These are phyloP conservation scores for Plagodis dolabraria DNA, from an alignment of 2,888 invertebrate genomes.

Conservation along the genomic window DNA sequence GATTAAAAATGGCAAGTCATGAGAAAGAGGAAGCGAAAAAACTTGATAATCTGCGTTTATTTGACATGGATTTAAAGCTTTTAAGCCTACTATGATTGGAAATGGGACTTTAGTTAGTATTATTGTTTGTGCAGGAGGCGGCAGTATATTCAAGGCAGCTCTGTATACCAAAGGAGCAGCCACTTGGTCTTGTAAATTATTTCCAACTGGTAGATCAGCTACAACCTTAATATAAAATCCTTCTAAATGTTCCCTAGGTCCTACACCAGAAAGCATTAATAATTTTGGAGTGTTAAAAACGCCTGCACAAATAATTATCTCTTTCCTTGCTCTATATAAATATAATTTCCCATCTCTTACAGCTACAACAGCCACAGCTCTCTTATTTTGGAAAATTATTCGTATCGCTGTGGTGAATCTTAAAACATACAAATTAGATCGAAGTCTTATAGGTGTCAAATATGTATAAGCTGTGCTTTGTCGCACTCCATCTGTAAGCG, in stretches of 20 bases:
- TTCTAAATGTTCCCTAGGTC: conserved; percentile 60
- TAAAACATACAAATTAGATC: conserved; percentile 58
- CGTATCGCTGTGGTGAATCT: conserved; percentile 74
- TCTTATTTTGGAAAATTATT: conserved; percentile 69
- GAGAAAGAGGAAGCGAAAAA: conserved; percentile 33
- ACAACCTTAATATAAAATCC: conserved; percentile 59
- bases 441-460: conserved; percentile 52
- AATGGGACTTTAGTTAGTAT: conserved; percentile 49
- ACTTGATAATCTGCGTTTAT: conserved; percentile 64
- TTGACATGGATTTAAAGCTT: conserved; percentile 85
- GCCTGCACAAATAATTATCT: conserved; percentile 75
- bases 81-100: conserved; percentile 44
- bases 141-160: conserved; percentile 32
- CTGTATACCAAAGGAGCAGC: conserved; percentile 49
- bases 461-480: conserved; percentile 79
- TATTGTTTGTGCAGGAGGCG: conserved; percentile 6
- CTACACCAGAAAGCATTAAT: conserved; percentile 76
- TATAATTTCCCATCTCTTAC: conserved; percentile 39
- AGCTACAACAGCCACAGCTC: conserved; percentile 61
- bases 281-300: conserved; percentile 71
- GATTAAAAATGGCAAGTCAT: conserved; percentile 26
- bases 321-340: conserved; percentile 59
- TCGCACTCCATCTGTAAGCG: conserved; percentile 63
- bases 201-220: conserved; percentile 69
- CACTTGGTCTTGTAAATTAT: conserved; percentile 73